Conservation (phyloP, 2,797 vertebrate species). For the Coreius guichenoti region DNA sequence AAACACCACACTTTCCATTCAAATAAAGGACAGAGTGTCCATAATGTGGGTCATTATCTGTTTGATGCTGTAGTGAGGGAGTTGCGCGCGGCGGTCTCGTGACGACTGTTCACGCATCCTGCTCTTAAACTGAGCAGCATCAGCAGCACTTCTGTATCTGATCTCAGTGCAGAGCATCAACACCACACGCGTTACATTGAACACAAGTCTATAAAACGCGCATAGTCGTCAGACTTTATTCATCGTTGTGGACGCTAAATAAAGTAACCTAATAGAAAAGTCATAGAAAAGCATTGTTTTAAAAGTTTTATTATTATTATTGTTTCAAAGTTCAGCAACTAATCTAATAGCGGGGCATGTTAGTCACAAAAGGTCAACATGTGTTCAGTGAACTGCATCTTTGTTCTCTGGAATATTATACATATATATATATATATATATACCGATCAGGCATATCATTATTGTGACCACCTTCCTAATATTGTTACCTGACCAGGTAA, state of each 20-base stretch:
- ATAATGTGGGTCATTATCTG: conserved; percentile 5
- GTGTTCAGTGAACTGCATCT: neutral
- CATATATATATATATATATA: no score
- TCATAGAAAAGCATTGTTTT: no score
- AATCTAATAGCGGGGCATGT: neutral
- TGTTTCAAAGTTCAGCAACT: neutral
- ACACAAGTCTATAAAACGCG: neutral
- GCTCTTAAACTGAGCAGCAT: conserved; percentile 9
- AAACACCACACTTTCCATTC: neutral
- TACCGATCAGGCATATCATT: no score
- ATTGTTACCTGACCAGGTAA: no score
- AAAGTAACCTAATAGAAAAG: neutral
- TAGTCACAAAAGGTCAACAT: neutral
- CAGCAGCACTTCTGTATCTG: conserved; percentile 31
- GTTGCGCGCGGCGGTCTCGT: conserved; percentile 25
- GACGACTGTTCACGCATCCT: conserved; percentile 41
- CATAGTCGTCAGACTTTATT: neutral
- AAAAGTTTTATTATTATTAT: no score
- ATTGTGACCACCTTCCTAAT: no score
- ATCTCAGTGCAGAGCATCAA: neutral
- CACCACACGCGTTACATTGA: neutral
- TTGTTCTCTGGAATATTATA: neutral
- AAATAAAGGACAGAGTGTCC: neutral
- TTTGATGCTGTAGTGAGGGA: conserved; percentile 14
- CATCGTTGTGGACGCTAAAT: neutral